Evolutionary conservation across 2,113 vertebrate genomes (phyloP).

Genomic region (Coreoperca whiteheadi): DNA sequence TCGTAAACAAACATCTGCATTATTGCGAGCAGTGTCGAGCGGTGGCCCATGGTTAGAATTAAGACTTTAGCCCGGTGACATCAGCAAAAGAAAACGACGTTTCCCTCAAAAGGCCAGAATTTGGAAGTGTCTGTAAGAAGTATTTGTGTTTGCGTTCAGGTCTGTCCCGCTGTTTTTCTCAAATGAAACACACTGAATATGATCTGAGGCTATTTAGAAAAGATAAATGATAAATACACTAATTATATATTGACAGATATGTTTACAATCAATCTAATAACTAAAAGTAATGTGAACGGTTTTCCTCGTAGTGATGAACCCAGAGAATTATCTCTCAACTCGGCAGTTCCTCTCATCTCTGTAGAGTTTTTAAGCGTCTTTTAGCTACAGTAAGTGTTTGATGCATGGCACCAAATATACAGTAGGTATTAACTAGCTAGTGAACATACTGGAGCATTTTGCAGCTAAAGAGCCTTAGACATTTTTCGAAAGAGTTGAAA

Average conservation of each 20-base stretch:
- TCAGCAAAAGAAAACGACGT: conserved; percentile 38
- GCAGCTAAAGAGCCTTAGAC: too few species aligned
- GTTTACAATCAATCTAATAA: neutral
- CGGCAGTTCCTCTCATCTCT: too few species aligned
- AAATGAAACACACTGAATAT: neutral
- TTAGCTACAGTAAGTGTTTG: neutral
- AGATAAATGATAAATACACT: too few species aligned
- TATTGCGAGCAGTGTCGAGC: conserved; percentile 30
- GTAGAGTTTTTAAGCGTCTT: neutral
- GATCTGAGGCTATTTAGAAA: neutral
- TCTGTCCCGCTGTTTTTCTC: neutral
- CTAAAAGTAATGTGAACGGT: neutral
- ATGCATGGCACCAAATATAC: neutral
- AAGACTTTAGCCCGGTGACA: conserved; percentile 40
- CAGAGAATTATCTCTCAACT: neutral
- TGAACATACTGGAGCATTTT: neutral
- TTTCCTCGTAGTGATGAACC: neutral
- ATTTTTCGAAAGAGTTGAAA: neutral
- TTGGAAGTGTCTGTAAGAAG: too few species aligned
- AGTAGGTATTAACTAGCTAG: neutral
- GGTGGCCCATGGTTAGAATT: conserved; percentile 45
- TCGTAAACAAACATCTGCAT: conserved; percentile 71
- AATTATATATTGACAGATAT: neutral
- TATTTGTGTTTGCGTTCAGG: conserved; percentile 16
- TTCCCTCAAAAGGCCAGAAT: conserved; percentile 5